These are phyloP conservation scores for Parazoanthus atlanticus DNA, from an alignment of 92 coral and sea anemone genomes.

Conservation along the genomic window DNA sequence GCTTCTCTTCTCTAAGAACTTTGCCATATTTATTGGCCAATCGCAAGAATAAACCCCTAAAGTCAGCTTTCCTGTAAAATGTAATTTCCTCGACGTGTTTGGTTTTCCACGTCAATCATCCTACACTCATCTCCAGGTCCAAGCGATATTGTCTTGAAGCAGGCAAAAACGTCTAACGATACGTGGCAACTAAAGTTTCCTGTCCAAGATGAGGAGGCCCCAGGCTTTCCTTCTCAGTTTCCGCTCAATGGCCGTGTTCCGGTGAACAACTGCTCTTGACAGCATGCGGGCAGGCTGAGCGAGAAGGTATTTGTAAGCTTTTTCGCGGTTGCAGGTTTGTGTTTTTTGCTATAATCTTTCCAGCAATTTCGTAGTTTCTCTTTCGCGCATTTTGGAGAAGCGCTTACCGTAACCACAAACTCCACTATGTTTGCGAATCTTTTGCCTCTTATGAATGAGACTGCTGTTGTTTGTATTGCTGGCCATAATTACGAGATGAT, in stretches of 20 bases:
- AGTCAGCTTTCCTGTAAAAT: slow-evolving; percentile 20
- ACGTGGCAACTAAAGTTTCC: background rate
- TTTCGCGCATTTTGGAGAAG: too few species aligned
- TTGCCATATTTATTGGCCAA: slow-evolving; percentile 17
- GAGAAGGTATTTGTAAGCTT: slow-evolving; percentile 43
- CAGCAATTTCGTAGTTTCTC: too few species aligned
- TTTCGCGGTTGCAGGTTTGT: slow-evolving; percentile 18
- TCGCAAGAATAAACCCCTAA: slow-evolving; percentile 7
- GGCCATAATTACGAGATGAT: too few species aligned
- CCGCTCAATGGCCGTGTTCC: slow-evolving; percentile 45
- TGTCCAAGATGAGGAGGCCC: slow-evolving; percentile 46
- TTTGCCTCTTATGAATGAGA: too few species aligned
- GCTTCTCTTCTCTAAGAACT: background rate
- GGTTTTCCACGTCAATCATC: slow-evolving; percentile 35
- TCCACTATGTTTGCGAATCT: too few species aligned
- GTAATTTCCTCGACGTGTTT: slow-evolving; percentile 41
- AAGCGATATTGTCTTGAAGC: slow-evolving; percentile 18
- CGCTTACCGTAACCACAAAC: too few species aligned
- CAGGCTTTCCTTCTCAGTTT: slow-evolving; percentile 37
- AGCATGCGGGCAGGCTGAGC: slow-evolving; percentile 51
- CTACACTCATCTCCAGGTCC: slow-evolving; percentile 28
- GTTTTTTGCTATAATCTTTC: too few species aligned
- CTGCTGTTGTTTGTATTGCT: too few species aligned
- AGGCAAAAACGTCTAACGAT: slow-evolving; percentile 37
- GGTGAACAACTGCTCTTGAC: slow-evolving; percentile 36